Base-by-base conservation (phyloP, 2,113 vertebrate genomes). In the Pandion haliaetus region DNA sequence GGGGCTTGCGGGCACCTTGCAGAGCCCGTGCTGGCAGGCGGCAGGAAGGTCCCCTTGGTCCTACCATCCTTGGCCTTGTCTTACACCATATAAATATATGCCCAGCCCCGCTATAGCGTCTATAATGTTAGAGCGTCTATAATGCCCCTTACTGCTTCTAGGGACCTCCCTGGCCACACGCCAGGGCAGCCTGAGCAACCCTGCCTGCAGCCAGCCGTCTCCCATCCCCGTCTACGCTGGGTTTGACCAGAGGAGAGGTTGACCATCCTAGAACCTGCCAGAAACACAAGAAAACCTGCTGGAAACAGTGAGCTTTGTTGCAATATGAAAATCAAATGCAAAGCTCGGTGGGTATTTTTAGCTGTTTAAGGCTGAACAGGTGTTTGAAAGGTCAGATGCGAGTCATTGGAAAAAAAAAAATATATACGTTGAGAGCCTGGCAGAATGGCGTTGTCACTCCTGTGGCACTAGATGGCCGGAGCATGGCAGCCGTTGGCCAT, bases 251-350 rank as follows among this genome's bases (percentile, higher is more conserved):
- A 32, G 70, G 38, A 65, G 88, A 81, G 62, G 52, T 31, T 1
- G 0, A 34, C 45, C 58, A 69, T 45, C 88, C 94, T 44, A 54
- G 57, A 76, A 84, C 72, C 45, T 67, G 52, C 49, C 80, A 76
- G 57, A 71, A 62, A 62, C 42, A 31, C 8, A 4, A 91, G 90
- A 85, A 72, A 95, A 85, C 42, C 42, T 7, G 0, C 86, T 95
- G 94, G 96, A 76, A 91, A 55, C 81, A 83, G 89, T 50, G 87
- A 95, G 85, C 93, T 95, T 97, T 95, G 94, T 91, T 93, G 87
- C 94, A 88, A 61, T 89, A 97, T 94, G 95, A 93, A 97, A 97
- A 97, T 91, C 55, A 90, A 52, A 95, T 97, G 91, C 96, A 96
- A 97, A 82, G 21, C 13, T 42, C 1, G 5, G 76, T 36, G 47